These are phyloP conservation scores for Drosophila kanekoi DNA, from an alignment of 2,888 invertebrate genomes.

Conservation along the genomic window DNA sequence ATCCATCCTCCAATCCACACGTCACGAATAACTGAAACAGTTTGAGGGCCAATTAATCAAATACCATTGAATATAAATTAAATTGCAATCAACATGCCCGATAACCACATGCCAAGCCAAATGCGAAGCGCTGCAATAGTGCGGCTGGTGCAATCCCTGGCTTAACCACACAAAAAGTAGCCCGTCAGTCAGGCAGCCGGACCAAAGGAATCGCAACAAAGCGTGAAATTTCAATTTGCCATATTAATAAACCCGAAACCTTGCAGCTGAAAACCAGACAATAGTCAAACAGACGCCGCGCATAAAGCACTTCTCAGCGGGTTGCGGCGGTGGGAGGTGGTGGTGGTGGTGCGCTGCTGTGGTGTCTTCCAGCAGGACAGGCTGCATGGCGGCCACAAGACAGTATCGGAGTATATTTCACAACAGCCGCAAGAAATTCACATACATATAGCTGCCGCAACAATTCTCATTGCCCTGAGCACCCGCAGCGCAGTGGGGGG, in stretches of 20 bases:
- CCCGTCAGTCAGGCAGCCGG: neutral
- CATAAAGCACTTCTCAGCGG: conserved; percentile 1
- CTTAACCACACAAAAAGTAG: conserved; percentile 14
- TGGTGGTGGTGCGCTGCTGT: neutral
- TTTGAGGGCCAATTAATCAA: conserved; percentile 22
- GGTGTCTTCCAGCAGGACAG: conserved; percentile 31
- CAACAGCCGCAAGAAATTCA: conserved; percentile 50
- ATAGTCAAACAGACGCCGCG: conserved; percentile 35
- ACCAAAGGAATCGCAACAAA: conserved; percentile 40
- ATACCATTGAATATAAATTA: conserved; percentile 14
- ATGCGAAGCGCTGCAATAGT: neutral
- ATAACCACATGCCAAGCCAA: neutral
- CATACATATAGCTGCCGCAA: conserved; percentile 32
- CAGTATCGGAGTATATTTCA: conserved; percentile 72
- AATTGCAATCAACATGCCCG: conserved; percentile 10
- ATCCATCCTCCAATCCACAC: neutral
- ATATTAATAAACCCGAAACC: conserved; percentile 68
- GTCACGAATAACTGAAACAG: neutral
- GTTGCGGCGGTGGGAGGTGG: neutral
- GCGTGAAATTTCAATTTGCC: conserved; percentile 77
- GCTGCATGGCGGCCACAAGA: conserved; percentile 46
- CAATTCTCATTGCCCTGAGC: conserved; percentile 57
- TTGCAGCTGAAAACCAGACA: conserved; percentile 47
- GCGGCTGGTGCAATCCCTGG: conserved; percentile 1
- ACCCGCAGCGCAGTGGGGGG: conserved; percentile 19